Conservation (phyloP, 2,797 vertebrate species). For the Nasua narica region DNA sequence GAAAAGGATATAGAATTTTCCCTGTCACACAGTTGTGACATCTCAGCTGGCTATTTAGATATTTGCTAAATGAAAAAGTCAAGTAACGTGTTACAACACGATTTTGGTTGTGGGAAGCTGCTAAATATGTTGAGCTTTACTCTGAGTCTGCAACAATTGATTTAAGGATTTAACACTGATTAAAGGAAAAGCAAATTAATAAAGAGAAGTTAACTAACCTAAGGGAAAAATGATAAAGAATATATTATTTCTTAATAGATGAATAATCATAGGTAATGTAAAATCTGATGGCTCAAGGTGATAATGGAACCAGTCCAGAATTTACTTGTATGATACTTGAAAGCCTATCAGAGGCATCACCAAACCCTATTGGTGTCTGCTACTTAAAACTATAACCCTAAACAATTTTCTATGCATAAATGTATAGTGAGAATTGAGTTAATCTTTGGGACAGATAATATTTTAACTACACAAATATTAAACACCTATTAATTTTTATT, state of each 20-base stretch:
- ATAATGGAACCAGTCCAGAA: not conserved
- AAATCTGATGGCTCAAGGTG: not conserved
- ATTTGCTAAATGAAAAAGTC: not conserved
- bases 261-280: not conserved
- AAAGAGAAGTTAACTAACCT: not conserved
- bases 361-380: not conserved
- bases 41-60: not conserved
- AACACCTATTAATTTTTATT: not conserved
- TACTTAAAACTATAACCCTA: not conserved
- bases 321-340: not conserved
- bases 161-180: not conserved
- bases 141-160: not conserved
- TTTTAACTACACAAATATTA: not conserved
- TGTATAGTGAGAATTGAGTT: not conserved
- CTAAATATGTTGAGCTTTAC: not conserved
- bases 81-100: not conserved
- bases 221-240: not conserved
- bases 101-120: not conserved
- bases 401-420: not conserved
- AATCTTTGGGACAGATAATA: not conserved
- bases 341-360: not conserved
- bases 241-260: not conserved
- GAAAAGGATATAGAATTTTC: not conserved
- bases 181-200: not conserved
- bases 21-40: not conserved